phyloP scores from a whole-genome alignment of 2,888 invertebrate genomes.

The Oscheius sp. region DNA sequence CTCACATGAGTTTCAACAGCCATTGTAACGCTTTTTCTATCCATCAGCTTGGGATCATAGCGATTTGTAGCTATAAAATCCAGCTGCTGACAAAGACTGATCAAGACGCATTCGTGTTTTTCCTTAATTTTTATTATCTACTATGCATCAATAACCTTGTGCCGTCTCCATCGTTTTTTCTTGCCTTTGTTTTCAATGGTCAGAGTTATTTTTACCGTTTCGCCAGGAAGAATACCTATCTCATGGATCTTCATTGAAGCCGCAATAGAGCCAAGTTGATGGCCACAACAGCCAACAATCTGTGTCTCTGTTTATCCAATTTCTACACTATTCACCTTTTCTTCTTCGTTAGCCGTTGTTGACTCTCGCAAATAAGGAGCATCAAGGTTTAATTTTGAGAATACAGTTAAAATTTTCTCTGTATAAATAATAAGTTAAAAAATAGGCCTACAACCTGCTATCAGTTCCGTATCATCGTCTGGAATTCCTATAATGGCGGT shows the following conservation, averaged over 20 bases:
- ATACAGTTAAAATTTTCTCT: slow-evolving; percentile 63
- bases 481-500: slow-evolving; percentile 66
- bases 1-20: slow-evolving; percentile 63
- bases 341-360: slow-evolving; percentile 53
- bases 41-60: slow-evolving; percentile 52
- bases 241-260: slow-evolving; percentile 56
- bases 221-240: slow-evolving; percentile 61
- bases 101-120: slow-evolving; percentile 60
- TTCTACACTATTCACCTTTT: slow-evolving; percentile 37
- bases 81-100: slow-evolving; percentile 64
- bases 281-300: slow-evolving; percentile 53
- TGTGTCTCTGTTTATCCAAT: not conserved
- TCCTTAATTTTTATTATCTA: slow-evolving; percentile 35
- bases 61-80: slow-evolving; percentile 60
- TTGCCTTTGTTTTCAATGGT: slow-evolving; percentile 60
- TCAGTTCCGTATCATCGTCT: slow-evolving; percentile 66
- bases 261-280: slow-evolving; percentile 38
- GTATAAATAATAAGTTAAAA: slow-evolving; percentile 4
- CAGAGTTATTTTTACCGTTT: slow-evolving; percentile 39
- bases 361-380: slow-evolving; percentile 65
- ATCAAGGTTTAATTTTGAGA: slow-evolving; percentile 63
- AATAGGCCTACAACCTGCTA: slow-evolving; percentile 53
- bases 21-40: slow-evolving; percentile 61
- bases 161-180: slow-evolving; percentile 46
- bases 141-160: slow-evolving; percentile 31